Evolutionary conservation across 2,888 invertebrate species (phyloP).

Genomic region (Rotaria socialis): DNA sequence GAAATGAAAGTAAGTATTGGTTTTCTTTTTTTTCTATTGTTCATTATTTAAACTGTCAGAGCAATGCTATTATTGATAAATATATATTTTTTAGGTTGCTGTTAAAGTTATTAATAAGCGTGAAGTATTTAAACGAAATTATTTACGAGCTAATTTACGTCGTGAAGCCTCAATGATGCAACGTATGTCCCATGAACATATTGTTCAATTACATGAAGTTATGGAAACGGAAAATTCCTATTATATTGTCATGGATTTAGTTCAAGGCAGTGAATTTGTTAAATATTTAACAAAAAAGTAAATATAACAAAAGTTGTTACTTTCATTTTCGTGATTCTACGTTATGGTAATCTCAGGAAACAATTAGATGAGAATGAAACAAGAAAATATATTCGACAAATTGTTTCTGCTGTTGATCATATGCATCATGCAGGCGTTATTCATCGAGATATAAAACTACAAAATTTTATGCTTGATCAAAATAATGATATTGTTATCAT

Average conservation of each 20-base stretch:
- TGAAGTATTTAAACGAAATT: conserved; percentile 51
- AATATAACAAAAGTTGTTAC: too few relatives aligned
- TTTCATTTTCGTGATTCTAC: too few relatives aligned
- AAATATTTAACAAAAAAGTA: conserved; percentile 50
- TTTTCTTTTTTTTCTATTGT: too few relatives aligned
- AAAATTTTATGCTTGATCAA: conserved; percentile 53
- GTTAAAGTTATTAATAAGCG: conserved; percentile 55
- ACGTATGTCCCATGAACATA: conserved; percentile 53
- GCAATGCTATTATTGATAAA: too few relatives aligned
- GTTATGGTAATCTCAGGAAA: conserved; percentile 48
- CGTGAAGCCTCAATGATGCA: conserved; percentile 54
- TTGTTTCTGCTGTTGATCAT: conserved; percentile 53
- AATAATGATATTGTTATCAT: conserved; percentile 52
- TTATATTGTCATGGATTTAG: conserved; percentile 54
- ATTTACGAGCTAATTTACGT: conserved; percentile 52
- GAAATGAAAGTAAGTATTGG: conserved; percentile 51
- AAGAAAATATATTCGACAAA: conserved; percentile 52
- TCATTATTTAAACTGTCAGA: too few relatives aligned
- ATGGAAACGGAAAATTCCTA: conserved; percentile 56
- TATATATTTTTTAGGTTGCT: conserved; percentile 51
- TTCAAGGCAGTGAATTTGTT: conserved; percentile 52
- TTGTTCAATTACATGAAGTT: conserved; percentile 53
- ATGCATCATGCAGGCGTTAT: conserved; percentile 50
- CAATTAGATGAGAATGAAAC: conserved; percentile 52
- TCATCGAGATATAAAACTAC: conserved; percentile 53